Evolutionary conservation across 2,113 vertebrate species (phyloP), one percentile per base, ranked within the genome.

Genomic region (Lycocorax pyrrhopterus): DNA sequence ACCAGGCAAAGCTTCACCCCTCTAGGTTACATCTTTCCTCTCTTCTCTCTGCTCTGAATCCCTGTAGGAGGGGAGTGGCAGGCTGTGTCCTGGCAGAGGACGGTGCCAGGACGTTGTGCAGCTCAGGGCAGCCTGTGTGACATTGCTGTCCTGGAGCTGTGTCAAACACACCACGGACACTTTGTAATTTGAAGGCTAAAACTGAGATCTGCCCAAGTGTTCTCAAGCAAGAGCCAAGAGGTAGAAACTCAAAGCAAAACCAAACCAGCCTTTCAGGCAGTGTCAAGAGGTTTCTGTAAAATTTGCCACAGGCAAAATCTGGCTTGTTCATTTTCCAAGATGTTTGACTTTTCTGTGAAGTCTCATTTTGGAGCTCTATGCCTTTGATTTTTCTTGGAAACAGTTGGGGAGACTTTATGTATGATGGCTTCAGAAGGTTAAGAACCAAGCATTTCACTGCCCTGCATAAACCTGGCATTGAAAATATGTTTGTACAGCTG

Each of bases 101-200:
- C 10, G 2, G 67, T 73, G 67, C 23, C 78, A 69, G 69, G 91
- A 47, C 0, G 0, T 27, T 26, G 32, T 67, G 71, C 69, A 37
- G 47, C 52, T 15, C 22, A 14, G 60, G 63, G 82, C 75, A 84
- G 91, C 60, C 79, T 87, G 76, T 8, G 16, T 83, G 85, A 77
- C 76, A 51, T 44, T 16, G 43, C 59, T 10, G 23, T 55, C 20
- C 84, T 97, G 97, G 96, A 96, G 64, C 94, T 0, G 8, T 78
- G 93, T 91, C 96, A 97, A 96, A 82, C 60, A 60, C 79, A 6
- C 91, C 84, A 80, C 3, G 85, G 83, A 18, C 39, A 84, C 94
- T 95, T 96, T 97, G 96, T 96, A 97, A 97, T 97, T 97, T 97
- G 92, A 82, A 95, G 73, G 95, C 96, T 96, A 94, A 97, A 97